Base-by-base conservation (phyloP, 2,888 invertebrate species). In the Ashinkailepas kermadecensis region DNA sequence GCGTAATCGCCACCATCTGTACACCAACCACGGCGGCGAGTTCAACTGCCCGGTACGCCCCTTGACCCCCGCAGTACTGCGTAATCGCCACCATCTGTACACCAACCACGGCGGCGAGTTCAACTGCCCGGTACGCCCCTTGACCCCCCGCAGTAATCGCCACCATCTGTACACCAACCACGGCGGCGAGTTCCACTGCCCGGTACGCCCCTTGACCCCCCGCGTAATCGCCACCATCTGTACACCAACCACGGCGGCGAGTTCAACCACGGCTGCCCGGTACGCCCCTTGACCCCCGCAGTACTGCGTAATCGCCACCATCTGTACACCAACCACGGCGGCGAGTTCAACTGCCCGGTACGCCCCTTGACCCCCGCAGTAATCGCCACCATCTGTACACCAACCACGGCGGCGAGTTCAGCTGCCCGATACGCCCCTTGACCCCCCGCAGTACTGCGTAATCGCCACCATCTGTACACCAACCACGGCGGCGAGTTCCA, bases 291-390 rank as follows among this genome's bases (percentile, higher is more conserved):
- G n/a, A n/a, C n/a, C n/a, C n/a, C n/a, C n/a, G n/a, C n/a, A n/a
- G n/a, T n/a, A n/a, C 89, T 96, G 85, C 93, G 91, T 86, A 91
- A 92, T 59, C 91, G 92, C 0, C 91, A 91, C 83, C 91, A 92
- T 64, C 87, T 90, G 21, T 93, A 92, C 0, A 92, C 94, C 85
- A 81, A 83, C 59, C 82, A 82, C 65, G 82, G 83, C 79, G 82
- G 80, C 39, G 80, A 83, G 23, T 83, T 83, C 10, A 83, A 83
- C 56, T 84, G 83, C 80, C 58, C 78, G 57, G 65, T 15, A 10
- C 4, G 70, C 39, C 39, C 39, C 39, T n/a, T n/a, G n/a, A n/a
- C n/a, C n/a, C n/a, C n/a, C n/a, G n/a, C n/a, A n/a, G 91, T 86
- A 91, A 92, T 59, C 91, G 92, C 0, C 91, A 91, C 83, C 91